Percentiles rank a stretch among this genome's conserved stretches.
These are phyloP conservation scores for Nezara viridula DNA, from an alignment of 2,888 invertebrate genomes.

Conservation along the genomic window DNA sequence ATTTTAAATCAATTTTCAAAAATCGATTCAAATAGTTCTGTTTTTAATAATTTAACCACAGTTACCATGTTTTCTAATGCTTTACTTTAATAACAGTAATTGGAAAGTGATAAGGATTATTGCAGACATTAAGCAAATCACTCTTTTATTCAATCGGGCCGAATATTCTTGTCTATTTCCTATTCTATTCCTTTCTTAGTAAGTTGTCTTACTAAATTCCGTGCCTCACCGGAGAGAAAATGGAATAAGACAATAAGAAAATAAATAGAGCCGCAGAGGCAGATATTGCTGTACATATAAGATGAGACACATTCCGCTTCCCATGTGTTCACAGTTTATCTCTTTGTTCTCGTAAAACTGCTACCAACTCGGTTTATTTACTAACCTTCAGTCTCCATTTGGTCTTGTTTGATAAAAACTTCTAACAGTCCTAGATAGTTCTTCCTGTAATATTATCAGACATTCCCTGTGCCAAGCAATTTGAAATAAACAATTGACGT, in stretches of 20 bases:
- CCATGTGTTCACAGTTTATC: slow-evolving; percentile 28
- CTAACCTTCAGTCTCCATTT: slow-evolving; percentile 25
- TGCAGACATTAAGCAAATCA: neutral
- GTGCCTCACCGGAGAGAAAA: neutral
- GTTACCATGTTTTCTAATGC: too few species aligned
- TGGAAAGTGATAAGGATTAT: neutral
- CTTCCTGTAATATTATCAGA: neutral
- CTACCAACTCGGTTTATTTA: slow-evolving; percentile 2
- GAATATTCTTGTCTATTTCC: neutral
- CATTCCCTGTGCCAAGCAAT: neutral
- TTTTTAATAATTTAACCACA: too few species aligned
- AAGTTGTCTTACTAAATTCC: neutral
- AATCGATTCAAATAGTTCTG: too few species aligned
- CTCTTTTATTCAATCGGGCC: neutral
- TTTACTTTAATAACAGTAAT: too few species aligned
- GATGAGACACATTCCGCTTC: neutral
- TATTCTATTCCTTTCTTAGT: neutral
- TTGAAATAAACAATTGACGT: neutral
- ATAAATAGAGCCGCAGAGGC: neutral
- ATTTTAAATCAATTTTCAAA: too few species aligned
- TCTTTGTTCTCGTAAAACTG: slow-evolving; percentile 47
- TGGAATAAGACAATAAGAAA: slow-evolving; percentile 20
- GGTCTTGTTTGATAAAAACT: slow-evolving; percentile 27
- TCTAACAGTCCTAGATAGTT: neutral
- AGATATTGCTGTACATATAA: slow-evolving; percentile 18